phyloP scores from a whole-genome alignment of 2,113 vertebrate genomes.

The Chunga burmeisteri region DNA sequence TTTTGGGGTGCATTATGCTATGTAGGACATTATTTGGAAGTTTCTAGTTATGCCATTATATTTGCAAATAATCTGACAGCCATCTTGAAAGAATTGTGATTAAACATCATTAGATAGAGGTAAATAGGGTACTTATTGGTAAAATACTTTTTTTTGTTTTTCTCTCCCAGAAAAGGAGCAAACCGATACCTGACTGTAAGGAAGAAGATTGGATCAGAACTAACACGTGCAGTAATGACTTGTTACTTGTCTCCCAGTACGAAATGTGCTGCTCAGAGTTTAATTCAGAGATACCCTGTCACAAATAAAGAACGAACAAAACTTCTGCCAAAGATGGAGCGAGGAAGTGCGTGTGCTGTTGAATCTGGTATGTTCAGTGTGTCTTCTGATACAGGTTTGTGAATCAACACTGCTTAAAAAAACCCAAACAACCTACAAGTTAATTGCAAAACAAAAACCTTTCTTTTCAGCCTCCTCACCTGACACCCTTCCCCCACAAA shows the following conservation, averaged over 20 bases:
- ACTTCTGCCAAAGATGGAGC: constrained; percentile 80
- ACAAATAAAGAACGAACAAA: constrained; percentile 86
- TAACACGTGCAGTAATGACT: constrained; percentile 74
- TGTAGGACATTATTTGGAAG: not conserved
- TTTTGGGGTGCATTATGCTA: not conserved
- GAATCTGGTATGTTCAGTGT: constrained; percentile 78
- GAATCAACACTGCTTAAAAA: not conserved
- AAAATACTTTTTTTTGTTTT: not conserved
- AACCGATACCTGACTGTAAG: constrained; percentile 86
- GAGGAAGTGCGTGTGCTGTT: constrained; percentile 66
- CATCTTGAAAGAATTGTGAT: not conserved
- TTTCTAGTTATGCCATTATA: not conserved
- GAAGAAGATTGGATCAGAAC: constrained; percentile 84
- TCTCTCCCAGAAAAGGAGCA: constrained; percentile 81
- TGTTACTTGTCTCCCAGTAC: constrained; percentile 80
- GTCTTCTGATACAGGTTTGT: not conserved
- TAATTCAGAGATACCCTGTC: constrained; percentile 87
- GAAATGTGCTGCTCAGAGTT: constrained; percentile 71
- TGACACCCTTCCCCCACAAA: not conserved
- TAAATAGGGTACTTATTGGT: not conserved
- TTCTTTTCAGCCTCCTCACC: not conserved
- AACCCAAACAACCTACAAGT: not conserved
- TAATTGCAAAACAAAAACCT: not conserved
- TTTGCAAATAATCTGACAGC: not conserved
- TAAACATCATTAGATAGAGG: not conserved